Percentiles rank a stretch among this genome's conserved stretches.
Evolutionary conservation across 2,797 vertebrate species (phyloP).

Genomic region (Peromyscus nudipes): DNA sequence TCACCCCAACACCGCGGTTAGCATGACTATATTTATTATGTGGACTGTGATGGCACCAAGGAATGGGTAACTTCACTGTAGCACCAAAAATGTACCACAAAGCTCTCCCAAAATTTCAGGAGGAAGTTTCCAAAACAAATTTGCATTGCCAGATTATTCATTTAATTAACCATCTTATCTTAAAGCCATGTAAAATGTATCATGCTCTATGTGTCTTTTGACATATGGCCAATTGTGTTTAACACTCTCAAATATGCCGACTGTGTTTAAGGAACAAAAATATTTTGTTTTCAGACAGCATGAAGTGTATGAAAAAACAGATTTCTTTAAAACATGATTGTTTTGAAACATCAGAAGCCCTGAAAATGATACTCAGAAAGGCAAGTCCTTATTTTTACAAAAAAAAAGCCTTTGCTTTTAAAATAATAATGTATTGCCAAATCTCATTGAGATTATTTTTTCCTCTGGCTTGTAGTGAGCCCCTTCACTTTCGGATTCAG

Average conservation of each 20-base stretch:
- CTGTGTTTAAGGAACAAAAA: conserved; percentile 75
- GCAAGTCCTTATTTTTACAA: conserved; percentile 26
- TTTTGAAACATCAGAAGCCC: conserved; percentile 21
- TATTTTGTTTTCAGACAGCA: conserved; percentile 75
- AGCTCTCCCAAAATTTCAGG: conserved; percentile 47
- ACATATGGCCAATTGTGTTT: conserved; percentile 60
- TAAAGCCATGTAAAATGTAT: conserved; percentile 61
- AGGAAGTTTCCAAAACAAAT: conserved; percentile 41
- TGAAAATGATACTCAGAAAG: conserved; percentile 62
- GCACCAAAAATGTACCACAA: conserved; percentile 16
- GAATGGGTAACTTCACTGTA: conserved; percentile 1
- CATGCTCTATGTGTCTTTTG: conserved; percentile 66
- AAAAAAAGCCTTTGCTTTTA: conserved; percentile 39
- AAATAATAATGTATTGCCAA: conserved; percentile 26
- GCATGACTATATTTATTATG: conserved; percentile 74
- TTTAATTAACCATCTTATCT: conserved; percentile 72
- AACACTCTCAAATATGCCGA: conserved; percentile 64
- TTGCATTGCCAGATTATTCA: conserved; percentile 40
- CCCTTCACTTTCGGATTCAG: conserved; percentile 22
- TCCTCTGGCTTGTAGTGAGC: background rate
- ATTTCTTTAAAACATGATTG: conserved; percentile 53
- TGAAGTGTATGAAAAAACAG: conserved; percentile 70
- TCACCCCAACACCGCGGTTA: conserved; percentile 45
- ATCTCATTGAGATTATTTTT: conserved; percentile 42
- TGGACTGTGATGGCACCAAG: conserved; percentile 39